Evolutionary conservation across 2,888 invertebrate genomes (phyloP), one percentile per base, ranked within the genome.

Genomic region (Lagria hirta): DNA sequence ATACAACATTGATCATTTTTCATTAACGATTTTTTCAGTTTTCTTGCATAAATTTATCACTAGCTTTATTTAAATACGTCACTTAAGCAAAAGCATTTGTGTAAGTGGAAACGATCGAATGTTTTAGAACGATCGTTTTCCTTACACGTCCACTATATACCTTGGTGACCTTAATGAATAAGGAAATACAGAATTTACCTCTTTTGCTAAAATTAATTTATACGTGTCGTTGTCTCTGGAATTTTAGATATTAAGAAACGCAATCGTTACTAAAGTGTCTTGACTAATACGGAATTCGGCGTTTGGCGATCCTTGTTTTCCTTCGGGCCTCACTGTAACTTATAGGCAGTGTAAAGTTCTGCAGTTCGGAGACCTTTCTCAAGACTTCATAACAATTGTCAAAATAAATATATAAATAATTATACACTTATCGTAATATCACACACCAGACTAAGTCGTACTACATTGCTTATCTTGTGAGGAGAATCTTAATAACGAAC

Each of bases 1-100:
- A 80, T 80, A 80, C 80, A 80, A 80, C 80, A 79, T 80, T 79
- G 76, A 80, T 79, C 77, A 76, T 76, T 37, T 36, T 62, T 65
- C 63, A 62, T 76, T 78, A 79, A 79, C 79, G 78, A 79, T 73
- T 74, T 65, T n/a, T 61, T 61, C 57, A 53, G 49, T 61, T 60
- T 59, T n/a, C n/a, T 67, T 64, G 64, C 64, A 61, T 62, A 56
- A 65, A 64, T 58, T 63, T 70, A 69, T 70, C 69, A 66, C 68
- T 70, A 69, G 65, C 65, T 66, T 64, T 48, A 50, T 49, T 52
- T 48, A 52, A 53, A 57, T 64, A 61, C 55, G 57, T 59, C 54
- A 64, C 60, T 60, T 48, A 66, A 68, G 68, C 68, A 58, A 55
- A 66, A 68, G 66, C 66, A 50, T 7, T 37, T 28, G 32, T 6